Evolutionary conservation across 2,113 vertebrate species (phyloP).

Genomic region (Dipodomys spectabilis): DNA sequence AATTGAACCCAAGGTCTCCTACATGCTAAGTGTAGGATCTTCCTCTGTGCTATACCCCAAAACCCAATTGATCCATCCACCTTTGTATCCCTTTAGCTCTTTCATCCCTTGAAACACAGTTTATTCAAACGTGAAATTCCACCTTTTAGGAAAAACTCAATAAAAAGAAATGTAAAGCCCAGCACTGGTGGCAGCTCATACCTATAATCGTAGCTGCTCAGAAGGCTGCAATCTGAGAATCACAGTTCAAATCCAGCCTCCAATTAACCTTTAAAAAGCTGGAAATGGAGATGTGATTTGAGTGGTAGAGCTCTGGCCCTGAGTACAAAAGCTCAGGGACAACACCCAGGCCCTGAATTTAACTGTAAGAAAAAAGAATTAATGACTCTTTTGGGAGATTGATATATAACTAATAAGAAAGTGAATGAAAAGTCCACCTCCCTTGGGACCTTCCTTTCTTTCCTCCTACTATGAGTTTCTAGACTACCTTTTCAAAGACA

Average conservation of each 20-base stretch:
- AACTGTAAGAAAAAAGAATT: not conserved
- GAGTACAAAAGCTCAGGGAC: too few species aligned
- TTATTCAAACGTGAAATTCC: not conserved
- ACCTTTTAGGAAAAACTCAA: not conserved
- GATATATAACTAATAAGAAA: not conserved
- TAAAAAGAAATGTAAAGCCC: not conserved
- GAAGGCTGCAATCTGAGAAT: too few species aligned
- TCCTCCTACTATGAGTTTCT: constrained; percentile 1
- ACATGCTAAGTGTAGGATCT: not conserved
- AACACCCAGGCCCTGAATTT: too few species aligned
- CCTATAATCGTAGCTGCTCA: too few species aligned
- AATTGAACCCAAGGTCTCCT: not conserved
- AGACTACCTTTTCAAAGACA: constrained; percentile 11
- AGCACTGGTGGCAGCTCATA: too few species aligned
- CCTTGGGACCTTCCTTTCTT: not conserved
- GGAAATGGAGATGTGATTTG: too few species aligned
- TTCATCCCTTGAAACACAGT: not conserved
- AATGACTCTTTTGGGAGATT: not conserved
- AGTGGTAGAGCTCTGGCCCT: too few species aligned
- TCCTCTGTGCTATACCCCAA: too few species aligned
- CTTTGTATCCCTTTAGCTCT: not conserved
- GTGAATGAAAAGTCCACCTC: not conserved
- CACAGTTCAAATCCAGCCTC: too few species aligned
- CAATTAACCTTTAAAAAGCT: too few species aligned
- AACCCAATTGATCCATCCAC: not conserved